Conservation (phyloP, 2,113 vertebrate species). For the Gadus macrocephalus region DNA sequence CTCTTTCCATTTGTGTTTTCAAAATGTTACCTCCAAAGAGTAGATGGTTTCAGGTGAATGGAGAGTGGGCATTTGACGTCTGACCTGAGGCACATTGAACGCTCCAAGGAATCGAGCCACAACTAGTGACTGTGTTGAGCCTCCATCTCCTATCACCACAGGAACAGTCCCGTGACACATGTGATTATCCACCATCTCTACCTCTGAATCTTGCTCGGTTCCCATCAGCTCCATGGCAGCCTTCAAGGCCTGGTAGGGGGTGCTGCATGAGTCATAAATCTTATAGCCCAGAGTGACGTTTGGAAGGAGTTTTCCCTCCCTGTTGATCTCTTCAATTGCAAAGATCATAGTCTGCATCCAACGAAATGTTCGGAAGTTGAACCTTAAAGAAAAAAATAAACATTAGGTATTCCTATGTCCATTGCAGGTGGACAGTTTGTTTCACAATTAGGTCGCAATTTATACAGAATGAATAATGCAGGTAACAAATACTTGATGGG, state of each 20-base stretch:
- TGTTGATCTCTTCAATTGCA: slow-evolving; percentile 75
- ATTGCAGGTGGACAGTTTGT: background rate
- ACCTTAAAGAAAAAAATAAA: slow-evolving; percentile 44
- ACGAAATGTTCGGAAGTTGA: slow-evolving; percentile 73
- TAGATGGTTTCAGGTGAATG: background rate
- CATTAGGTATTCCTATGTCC: background rate
- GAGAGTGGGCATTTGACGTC: background rate
- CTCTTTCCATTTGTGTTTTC: background rate
- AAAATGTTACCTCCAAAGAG: background rate
- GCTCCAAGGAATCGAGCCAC: slow-evolving; percentile 71
- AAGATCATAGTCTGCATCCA: slow-evolving; percentile 81
- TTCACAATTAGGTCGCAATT: too few species aligned
- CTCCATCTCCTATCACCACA: slow-evolving; percentile 74
- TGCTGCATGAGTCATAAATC: slow-evolving; percentile 75
- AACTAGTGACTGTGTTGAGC: slow-evolving; percentile 75
- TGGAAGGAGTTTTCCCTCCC: slow-evolving; percentile 58
- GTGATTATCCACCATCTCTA: slow-evolving; percentile 3
- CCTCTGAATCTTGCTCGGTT: slow-evolving; percentile 13
- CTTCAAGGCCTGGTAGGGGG: slow-evolving; percentile 64
- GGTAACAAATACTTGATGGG: background rate
- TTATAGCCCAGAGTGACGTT: slow-evolving; percentile 73
- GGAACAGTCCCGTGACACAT: slow-evolving; percentile 53
- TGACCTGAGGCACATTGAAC: slow-evolving; percentile 74
- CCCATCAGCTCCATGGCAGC: slow-evolving; percentile 67
- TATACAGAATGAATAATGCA: too few species aligned